These are phyloP conservation scores for Gymnoscopelus braueri DNA, from an alignment of 2,797 vertebrate genomes.

Conservation along the genomic window DNA sequence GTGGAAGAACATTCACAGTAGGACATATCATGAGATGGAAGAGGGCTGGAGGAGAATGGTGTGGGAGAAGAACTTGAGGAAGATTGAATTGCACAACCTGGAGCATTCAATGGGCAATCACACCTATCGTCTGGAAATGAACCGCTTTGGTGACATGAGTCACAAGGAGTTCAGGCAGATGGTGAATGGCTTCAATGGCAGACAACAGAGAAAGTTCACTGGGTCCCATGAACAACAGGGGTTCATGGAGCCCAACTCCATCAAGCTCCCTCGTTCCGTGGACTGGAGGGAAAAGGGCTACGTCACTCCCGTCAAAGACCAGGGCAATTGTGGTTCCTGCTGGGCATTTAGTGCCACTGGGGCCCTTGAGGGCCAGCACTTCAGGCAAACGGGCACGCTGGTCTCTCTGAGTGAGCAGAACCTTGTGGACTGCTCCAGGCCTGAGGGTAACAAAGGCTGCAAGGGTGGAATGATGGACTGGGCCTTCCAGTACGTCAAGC, in stretches of 20 bases:
- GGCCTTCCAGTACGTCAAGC: slow-evolving; percentile 91
- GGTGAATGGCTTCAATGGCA: slow-evolving; percentile 88
- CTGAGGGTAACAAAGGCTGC: slow-evolving; percentile 93
- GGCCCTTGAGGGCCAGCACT: slow-evolving; percentile 92
- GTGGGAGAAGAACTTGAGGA: slow-evolving; percentile 95
- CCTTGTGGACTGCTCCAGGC: slow-evolving; percentile 91
- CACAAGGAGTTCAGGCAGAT: slow-evolving; percentile 92
- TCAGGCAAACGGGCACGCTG: slow-evolving; percentile 86
- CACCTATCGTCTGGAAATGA: slow-evolving; percentile 89
- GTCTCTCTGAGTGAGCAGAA: slow-evolving; percentile 95
- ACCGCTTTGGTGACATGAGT: slow-evolving; percentile 96
- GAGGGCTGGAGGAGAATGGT: slow-evolving; percentile 91
- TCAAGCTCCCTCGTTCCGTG: slow-evolving; percentile 81
- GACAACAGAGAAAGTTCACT: slow-evolving; percentile 62
- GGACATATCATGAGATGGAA: slow-evolving; percentile 87
- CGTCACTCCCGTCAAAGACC: slow-evolving; percentile 93
- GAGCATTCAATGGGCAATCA: slow-evolving; percentile 89
- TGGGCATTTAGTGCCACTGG: slow-evolving; percentile 97
- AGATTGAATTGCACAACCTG: slow-evolving; percentile 92
- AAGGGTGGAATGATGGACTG: slow-evolving; percentile 93
- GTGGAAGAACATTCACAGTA: slow-evolving; percentile 88
- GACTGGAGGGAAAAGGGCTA: slow-evolving; percentile 93
- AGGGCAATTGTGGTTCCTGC: slow-evolving; percentile 96
- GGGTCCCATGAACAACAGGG: slow-evolving; percentile 82
- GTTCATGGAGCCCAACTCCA: slow-evolving; percentile 87